Base-by-base conservation (phyloP, 2,797 vertebrate species). In the Gadopsis bispinosus region DNA sequence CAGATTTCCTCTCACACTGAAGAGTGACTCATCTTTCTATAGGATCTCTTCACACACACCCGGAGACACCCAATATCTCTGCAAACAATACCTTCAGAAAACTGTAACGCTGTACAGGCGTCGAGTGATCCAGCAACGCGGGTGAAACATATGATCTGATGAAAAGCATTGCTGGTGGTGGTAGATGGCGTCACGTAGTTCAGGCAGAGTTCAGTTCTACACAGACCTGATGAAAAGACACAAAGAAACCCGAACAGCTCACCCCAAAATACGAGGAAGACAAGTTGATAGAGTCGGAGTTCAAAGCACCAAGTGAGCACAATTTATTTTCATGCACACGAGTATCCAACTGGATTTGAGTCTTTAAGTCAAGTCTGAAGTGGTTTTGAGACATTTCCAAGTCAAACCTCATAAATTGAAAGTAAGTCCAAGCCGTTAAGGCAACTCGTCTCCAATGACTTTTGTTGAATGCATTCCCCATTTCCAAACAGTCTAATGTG, bases 21-120 rank as follows among this genome's bases (percentile, higher is more conserved):
- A 6, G n/a, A 71, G 48, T 63, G 83, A 88, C 84, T 89, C 84
- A 80, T 69, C 56, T 75, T 76, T 85, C 71, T 37, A 43, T 29
- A 68, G 62, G 77, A 74, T 1, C 45, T 37, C 47, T 73, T 48
- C 43, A 45, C 66, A 67, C 73, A 55, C 66, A 70, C 55, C 62
- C n/a, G 3, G 43, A 82, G 85, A 85, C 65, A 84, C 80, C 47
- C 0, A 39, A 81, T 84, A 76, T 62, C 55, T 83, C 64, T 83
- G 80, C 62, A 73, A 81, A 81, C 65, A 69, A 31, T 39, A 45
- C 60, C 26, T 1, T 51, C 51, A 73, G 43, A 47, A 31, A 54
- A 29, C 55, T 22, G 67, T 12, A 20, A 73, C 1, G 16, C 48
- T 37, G 47, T 8, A 37, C 10, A 0, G 43, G 59, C 5, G 63